These are phyloP conservation scores for Sminthurinus aureus DNA, from an alignment of 2,888 invertebrate species.

Conservation along the genomic window DNA sequence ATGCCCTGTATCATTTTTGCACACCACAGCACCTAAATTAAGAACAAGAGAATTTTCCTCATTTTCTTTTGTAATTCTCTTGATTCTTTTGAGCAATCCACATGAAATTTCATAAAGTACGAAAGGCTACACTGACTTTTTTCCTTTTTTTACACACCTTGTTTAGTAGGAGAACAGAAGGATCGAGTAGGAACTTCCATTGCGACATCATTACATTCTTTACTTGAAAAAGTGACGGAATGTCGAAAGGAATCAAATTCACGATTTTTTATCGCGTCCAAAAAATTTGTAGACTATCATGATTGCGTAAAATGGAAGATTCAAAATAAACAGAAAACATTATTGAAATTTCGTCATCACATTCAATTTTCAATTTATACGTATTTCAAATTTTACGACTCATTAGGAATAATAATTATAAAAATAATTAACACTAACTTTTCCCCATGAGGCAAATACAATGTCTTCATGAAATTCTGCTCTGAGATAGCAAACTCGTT, in stretches of 20 bases:
- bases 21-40: background rate
- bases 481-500: background rate
- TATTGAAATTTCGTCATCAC: background rate
- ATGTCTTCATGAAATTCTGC: background rate
- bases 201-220: background rate
- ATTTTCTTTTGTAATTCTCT: background rate
- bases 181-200: background rate
- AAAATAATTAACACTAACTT: background rate
- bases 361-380: background rate
- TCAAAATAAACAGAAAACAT: too few relatives aligned
- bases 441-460: background rate
- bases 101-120: background rate
- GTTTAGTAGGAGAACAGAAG: background rate
- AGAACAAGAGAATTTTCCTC: background rate
- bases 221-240: background rate
- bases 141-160: background rate
- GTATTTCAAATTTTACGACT: background rate
- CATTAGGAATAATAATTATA: background rate
- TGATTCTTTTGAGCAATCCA: background rate
- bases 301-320: background rate
- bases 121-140: background rate
- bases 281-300: background rate
- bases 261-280: background rate
- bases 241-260: background rate
- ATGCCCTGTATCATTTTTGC: slow-evolving; percentile 4